A percentile compares a stretch with the other conserved stretches of the same genome.
Conservation (phyloP, 1,140 invertebrate genomes). For the Panulirus ornatus region DNA sequence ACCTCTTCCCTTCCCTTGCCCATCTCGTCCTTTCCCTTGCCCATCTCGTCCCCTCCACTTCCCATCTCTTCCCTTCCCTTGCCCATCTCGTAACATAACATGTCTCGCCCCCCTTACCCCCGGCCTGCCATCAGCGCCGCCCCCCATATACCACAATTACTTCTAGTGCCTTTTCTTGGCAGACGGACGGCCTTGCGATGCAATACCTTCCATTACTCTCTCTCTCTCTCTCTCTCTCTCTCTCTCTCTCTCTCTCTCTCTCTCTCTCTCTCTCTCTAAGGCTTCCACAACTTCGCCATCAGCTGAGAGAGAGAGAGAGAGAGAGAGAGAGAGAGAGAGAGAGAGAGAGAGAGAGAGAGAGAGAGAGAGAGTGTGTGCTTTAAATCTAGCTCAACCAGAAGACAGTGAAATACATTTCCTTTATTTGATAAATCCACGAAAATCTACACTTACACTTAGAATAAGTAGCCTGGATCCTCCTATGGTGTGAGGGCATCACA, state of each 20-base stretch:
- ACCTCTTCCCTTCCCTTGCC: not conserved
- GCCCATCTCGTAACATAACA: not conserved
- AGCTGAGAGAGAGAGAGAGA: not conserved
- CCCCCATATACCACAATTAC: no score
- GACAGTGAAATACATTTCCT: no score
- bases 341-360: no score
- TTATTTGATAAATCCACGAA: no score
- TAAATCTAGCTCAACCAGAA: no score
- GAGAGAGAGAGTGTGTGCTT: not conserved
- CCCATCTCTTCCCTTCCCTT: not conserved
- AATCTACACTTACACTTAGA: no score
- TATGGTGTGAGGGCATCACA: no score
- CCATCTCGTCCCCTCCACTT: not conserved
- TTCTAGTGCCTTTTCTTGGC: no score
- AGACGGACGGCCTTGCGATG: no score
- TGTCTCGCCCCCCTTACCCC: not conserved
- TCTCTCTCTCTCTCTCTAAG: not conserved
- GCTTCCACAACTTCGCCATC: not conserved
- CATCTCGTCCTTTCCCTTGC: not conserved
- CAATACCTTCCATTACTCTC: no score
- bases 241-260: not conserved
- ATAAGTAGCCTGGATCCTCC: no score
- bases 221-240: not conserved
- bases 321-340: not conserved
- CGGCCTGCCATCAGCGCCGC: not conserved